These are phyloP conservation scores for Ploceus nigricollis DNA, from an alignment of 2,113 vertebrate species.

Conservation along the genomic window DNA sequence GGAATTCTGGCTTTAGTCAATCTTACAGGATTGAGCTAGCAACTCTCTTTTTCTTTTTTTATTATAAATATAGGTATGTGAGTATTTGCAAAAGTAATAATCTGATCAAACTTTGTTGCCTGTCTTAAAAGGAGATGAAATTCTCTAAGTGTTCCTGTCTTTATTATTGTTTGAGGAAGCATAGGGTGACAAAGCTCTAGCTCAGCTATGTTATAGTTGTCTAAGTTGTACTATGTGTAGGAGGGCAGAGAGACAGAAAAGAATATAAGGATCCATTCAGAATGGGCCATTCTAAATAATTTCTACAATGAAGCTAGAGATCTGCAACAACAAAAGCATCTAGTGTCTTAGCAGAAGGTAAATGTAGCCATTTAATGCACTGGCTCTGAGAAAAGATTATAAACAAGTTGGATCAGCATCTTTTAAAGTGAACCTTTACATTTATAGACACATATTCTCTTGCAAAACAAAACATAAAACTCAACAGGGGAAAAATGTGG, in stretches of 20 bases:
- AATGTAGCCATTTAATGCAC: neutral
- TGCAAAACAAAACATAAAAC: constrained; percentile 35
- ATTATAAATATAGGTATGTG: neutral
- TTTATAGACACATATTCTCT: neutral
- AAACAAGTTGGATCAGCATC: constrained; percentile 3
- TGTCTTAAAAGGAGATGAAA: neutral
- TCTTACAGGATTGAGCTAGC: neutral
- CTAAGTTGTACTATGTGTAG: neutral
- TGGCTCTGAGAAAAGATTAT: neutral
- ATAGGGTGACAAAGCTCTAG: neutral
- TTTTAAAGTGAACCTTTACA: neutral
- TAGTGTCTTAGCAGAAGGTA: constrained; percentile 1
- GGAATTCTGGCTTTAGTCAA: neutral
- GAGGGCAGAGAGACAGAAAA: neutral
- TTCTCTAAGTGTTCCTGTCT: neutral
- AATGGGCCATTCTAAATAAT: neutral
- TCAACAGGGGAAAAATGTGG: neutral
- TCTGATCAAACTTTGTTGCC: neutral
- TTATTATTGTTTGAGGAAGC: neutral
- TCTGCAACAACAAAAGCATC: neutral
- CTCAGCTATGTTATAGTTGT: neutral
- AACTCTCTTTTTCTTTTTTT: neutral
- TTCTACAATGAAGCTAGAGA: neutral
- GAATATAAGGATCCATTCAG: neutral
- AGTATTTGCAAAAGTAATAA: neutral